phyloP scores from a whole-genome alignment of 2,113 vertebrate species.

The Tautogolabrus adspersus region DNA sequence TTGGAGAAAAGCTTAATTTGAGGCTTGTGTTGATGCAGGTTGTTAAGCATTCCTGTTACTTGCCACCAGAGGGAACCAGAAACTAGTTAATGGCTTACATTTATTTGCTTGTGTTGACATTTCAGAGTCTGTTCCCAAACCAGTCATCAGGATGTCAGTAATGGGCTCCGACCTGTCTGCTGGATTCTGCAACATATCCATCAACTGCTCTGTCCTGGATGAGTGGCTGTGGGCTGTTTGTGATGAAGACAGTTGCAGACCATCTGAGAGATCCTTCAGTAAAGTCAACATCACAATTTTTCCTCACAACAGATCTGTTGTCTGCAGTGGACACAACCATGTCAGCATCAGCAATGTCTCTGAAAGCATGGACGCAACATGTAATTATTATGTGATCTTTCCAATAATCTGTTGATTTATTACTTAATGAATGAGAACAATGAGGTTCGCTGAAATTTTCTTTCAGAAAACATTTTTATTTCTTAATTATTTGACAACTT shows the following conservation, averaged over 20 bases:
- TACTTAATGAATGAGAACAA: too few relatives aligned
- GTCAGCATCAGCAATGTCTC: slow-evolving; percentile 49
- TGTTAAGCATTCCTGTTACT: neutral
- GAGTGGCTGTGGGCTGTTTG: slow-evolving; percentile 47
- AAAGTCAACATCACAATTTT: slow-evolving; percentile 61
- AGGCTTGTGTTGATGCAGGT: neutral
- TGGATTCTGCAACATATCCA: slow-evolving; percentile 43
- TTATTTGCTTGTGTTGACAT: neutral
- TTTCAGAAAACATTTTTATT: too few relatives aligned
- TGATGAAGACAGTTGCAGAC: slow-evolving; percentile 21
- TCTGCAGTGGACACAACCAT: slow-evolving; percentile 65
- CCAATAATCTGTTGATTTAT: neutral
- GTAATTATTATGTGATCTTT: slow-evolving; percentile 49
- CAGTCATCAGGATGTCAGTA: slow-evolving; percentile 6
- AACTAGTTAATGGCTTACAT: neutral
- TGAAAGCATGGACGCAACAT: neutral
- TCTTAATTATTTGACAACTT: neutral
- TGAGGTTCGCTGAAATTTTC: too few relatives aligned
- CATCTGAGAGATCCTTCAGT: neutral
- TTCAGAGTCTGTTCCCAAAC: slow-evolving; percentile 51
- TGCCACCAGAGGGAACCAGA: neutral
- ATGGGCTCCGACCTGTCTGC: slow-evolving; percentile 28
- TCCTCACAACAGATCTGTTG: neutral
- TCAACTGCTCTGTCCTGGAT: slow-evolving; percentile 69
- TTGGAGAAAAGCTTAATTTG: neutral